Base-by-base conservation (phyloP, 2,888 invertebrate species). In the Hoplodrina blanda region DNA sequence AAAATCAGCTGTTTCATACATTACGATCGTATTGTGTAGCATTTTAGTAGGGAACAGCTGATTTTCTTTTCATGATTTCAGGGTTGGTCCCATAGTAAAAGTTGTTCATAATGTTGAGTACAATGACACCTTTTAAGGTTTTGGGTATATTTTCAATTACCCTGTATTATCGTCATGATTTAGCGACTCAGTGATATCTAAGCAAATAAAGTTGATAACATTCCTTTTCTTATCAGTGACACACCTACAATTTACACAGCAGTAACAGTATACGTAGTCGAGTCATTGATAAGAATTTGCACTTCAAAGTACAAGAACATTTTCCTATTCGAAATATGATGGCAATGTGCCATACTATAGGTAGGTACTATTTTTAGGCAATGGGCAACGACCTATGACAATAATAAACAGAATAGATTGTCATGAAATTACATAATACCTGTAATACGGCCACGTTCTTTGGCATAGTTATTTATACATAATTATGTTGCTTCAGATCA, bases 201-300 rank as follows among this genome's bases (percentile, higher is more conserved):
- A 66, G 25, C 20, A 41, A 72, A 64, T 30, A 57, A 60, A 56
- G 52, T 37, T 57, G 78, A 80, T 76, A 72, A 80, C 50, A 76
- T 76, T 67, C 66, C 50, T 33, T 44, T 63, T 60, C 65, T 71
- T 80, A 80, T 81, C 80, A 67, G 53, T 57, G 78, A 80, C 80
- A 81, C 82, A 78, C 81, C 81, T 72, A 59, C 69, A 52, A 61
- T 54, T 70, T 46, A 33, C 56, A 37, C 44, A 41, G 50, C 33
- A 72, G 17, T 19, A 41, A 44, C 33, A 63, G 13, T 19, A 54
- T 72, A 49, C 44, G 25, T 63, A 61, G 20, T 66, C 19, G 30
- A 71, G 44, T 44, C 72, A 63, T 61, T 63, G 69, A 62, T 62
- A 61, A 69, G 13, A 41, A 49, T 62, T 63, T 54, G 44, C 25